Evolutionary conservation across 1,140 invertebrate genomes (phyloP).

Genomic region (Dendroctonus valens): DNA sequence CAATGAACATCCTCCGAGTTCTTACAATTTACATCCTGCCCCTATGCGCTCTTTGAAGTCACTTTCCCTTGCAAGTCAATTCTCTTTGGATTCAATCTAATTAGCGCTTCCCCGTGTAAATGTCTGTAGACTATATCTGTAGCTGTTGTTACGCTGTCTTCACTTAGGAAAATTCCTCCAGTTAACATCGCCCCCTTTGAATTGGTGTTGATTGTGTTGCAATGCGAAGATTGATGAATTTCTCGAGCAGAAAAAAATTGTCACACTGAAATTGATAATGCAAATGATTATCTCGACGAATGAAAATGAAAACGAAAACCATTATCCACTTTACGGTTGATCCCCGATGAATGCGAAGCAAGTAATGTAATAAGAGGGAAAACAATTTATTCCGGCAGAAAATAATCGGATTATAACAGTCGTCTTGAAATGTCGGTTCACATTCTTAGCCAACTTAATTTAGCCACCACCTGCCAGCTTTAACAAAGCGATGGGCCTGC

Average conservation of each 20-base stretch:
- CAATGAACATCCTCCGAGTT: too few relatives aligned
- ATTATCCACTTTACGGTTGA: background rate
- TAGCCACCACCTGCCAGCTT: constrained; percentile 26
- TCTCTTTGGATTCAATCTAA: constrained; percentile 6
- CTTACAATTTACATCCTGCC: too few relatives aligned
- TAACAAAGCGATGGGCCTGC: constrained; percentile 22
- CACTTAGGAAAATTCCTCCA: constrained; percentile 3
- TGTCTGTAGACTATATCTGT: constrained; percentile 4
- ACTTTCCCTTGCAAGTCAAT: constrained; percentile 7
- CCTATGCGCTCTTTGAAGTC: constrained; percentile 2
- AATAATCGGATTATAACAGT: constrained; percentile 30
- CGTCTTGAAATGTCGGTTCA: constrained; percentile 25
- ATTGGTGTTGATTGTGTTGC: background rate
- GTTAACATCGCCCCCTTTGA: constrained; percentile 1
- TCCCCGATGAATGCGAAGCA: constrained; percentile 4
- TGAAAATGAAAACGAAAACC: constrained; percentile 7
- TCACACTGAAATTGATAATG: background rate
- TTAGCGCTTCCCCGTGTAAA: constrained; percentile 4
- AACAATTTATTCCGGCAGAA: constrained; percentile 25
- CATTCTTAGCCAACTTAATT: constrained; percentile 17
- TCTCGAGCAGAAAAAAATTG: background rate
- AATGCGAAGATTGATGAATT: background rate
- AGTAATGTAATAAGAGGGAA: constrained; percentile 26
- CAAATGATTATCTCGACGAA: constrained; percentile 1
- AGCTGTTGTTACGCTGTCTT: constrained; percentile 6